A percentile compares a stretch with the other conserved stretches of the same genome.
phyloP scores from a whole-genome alignment of 2,888 invertebrate genomes.

The Branchipolynoe longqiensis region DNA sequence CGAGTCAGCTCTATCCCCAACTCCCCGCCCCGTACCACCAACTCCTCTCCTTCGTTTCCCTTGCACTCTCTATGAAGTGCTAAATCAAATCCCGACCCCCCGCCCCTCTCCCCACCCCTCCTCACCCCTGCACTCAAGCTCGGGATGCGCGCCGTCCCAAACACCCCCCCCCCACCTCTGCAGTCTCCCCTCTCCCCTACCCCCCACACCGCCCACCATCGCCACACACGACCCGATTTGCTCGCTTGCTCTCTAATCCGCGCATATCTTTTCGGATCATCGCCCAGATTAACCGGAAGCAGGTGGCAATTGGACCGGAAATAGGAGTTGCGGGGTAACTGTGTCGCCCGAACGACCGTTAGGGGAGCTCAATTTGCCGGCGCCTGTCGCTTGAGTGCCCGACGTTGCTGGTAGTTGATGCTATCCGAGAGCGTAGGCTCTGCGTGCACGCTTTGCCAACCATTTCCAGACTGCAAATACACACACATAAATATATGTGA shows the following conservation, averaged over 20 bases:
- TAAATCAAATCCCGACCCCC: conserved; percentile 25
- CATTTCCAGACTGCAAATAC: too few relatives aligned
- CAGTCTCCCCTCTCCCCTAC: background rate
- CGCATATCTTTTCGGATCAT: conserved; percentile 42
- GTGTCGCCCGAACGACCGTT: conserved; percentile 26
- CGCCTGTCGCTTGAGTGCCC: background rate
- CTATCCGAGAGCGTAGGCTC: background rate
- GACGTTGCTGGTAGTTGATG: background rate
- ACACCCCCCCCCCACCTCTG: conserved; percentile 9
- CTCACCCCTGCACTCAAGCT: too few relatives aligned
- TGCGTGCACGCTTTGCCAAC: background rate
- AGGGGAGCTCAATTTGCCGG: conserved; percentile 22
- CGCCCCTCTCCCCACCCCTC: background rate
- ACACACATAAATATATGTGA: too few relatives aligned
- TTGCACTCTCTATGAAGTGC: conserved; percentile 14
- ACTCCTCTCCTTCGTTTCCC: background rate
- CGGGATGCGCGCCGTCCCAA: too few relatives aligned
- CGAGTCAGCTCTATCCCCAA: background rate
- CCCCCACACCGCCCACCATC: background rate
- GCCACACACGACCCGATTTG: background rate
- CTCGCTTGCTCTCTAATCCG: conserved; percentile 50
- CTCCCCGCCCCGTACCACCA: background rate
- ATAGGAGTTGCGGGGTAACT: conserved; percentile 49
- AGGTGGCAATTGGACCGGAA: conserved; percentile 54
- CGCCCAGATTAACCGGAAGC: conserved; percentile 58